Conservation (phyloP, 2,888 invertebrate genomes). For the Tenthredo distinguenda region DNA sequence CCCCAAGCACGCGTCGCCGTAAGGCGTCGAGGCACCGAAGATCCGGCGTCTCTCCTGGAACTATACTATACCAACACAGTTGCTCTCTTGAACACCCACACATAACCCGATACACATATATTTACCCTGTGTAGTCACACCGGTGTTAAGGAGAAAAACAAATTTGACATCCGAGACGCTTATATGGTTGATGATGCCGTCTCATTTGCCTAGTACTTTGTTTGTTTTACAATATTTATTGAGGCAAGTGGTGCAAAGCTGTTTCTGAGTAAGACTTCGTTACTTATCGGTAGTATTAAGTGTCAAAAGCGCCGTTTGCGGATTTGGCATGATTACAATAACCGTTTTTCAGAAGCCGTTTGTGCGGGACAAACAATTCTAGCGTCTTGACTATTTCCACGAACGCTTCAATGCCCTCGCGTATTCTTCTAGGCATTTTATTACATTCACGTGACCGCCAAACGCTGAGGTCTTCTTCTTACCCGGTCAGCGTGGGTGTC, state of each 20-base stretch:
- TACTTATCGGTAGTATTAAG: not conserved
- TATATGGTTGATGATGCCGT: not conserved
- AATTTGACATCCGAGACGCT: not conserved
- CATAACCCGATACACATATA: not conserved
- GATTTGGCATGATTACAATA: not conserved
- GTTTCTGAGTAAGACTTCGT: not conserved
- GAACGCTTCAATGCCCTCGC: constrained; percentile 15
- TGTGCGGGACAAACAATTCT: not conserved
- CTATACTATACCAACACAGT: constrained; percentile 24
- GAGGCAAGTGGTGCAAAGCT: not conserved
- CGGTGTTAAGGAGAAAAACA: not conserved
- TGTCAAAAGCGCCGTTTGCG: not conserved
- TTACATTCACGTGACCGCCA: constrained; percentile 23
- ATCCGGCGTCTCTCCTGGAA: constrained; percentile 34
- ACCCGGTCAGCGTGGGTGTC: constrained; percentile 21
- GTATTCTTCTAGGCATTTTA: not conserved
- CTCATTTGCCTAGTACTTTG: not conserved
- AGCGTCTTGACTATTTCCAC: not conserved
- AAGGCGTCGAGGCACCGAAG: constrained; percentile 39
- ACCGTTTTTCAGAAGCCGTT: not conserved
- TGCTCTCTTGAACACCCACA: not conserved
- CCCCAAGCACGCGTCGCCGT: constrained; percentile 30
- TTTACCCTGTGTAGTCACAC: not conserved
- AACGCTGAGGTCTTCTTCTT: constrained; percentile 18
- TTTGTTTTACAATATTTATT: not conserved